Evolutionary conservation across 1,140 invertebrate species (phyloP), one percentile per base, ranked within the genome.

Genomic region (Delia radicum): DNA sequence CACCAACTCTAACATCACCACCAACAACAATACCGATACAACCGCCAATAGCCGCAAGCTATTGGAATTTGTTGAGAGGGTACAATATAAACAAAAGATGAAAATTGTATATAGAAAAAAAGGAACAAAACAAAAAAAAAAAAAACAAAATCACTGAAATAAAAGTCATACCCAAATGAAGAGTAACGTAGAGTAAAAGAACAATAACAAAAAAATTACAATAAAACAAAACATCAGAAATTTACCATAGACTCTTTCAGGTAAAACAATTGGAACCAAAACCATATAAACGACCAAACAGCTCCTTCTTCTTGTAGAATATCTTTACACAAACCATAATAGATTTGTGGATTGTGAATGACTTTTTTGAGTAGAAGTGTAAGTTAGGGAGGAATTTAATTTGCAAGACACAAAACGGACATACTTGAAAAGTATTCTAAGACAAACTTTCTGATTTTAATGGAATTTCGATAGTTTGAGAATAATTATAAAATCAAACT

Each of bases 61-160:
- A 73, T 18, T 69, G 65, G 65, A 69, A 69, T 69, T 69, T 69
- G 65, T 69, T 69, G 65, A 69, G 65, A 69, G 65, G 65, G 29
- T 69, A 69, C 65, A 69, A 65, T 33, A 37, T 21, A 18, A 69
- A 69, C 65, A 69, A 69, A 69, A 69, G 65, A 67, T 67, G 63
- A 67, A 33, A n/a, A 33, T n/a, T n/a, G n/a, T n/a, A 67, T 13
- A 67, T 33, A 29, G 24, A 61, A 69, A 5, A 42, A 55, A 27
- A 69, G 46, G 42, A 76, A 46, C 28, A 29, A 46, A 61, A 69
- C 29, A 46, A 61, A 46, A 71, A 29, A 65, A 76, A 46, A 18
- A 62, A 48, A 33, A 76, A 27, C 67, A 76, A 76, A 42, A 42
- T 15, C 62, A 33, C 24, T 37, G 46, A 71, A 42, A n/a, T 72